These are phyloP conservation scores for Ovis canadensis DNA, from an alignment of 2,113 vertebrate species.

Conservation along the genomic window DNA sequence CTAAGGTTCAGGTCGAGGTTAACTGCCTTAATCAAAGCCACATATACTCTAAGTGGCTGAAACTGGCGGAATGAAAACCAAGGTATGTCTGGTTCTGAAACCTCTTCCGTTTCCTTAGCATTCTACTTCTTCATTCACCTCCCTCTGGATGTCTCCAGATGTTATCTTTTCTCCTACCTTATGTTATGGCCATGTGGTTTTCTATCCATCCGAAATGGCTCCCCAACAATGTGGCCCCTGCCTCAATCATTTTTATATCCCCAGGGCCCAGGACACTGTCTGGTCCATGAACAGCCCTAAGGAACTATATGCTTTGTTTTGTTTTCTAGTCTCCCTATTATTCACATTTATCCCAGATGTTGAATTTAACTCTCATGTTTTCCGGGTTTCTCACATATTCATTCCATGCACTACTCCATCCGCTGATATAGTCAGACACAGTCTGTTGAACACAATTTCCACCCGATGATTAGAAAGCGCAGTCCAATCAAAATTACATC, in stretches of 20 bases:
- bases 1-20: not conserved
- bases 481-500: slow-evolving; percentile 68
- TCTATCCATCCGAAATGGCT: not conserved
- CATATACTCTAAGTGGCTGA: not conserved
- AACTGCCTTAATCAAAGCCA: not conserved
- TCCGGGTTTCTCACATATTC: not conserved
- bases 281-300: not conserved
- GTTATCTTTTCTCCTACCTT: not conserved
- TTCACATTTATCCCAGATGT: slow-evolving; percentile 14
- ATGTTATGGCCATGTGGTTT: not conserved
- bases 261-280: not conserved
- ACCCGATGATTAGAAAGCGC: slow-evolving; percentile 64
- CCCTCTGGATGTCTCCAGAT: not conserved
- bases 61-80: not conserved
- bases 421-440: slow-evolving; percentile 55
- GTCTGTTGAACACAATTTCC: slow-evolving; percentile 64
- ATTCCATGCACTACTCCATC: not conserved
- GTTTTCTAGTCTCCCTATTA: not conserved
- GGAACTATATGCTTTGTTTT: not conserved
- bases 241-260: not conserved
- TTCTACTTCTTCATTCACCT: not conserved
- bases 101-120: not conserved
- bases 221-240: not conserved
- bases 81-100: not conserved
- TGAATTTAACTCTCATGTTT: not conserved